Conservation (phyloP, 2,888 invertebrate species). For the Diloba caeruleocephala region DNA sequence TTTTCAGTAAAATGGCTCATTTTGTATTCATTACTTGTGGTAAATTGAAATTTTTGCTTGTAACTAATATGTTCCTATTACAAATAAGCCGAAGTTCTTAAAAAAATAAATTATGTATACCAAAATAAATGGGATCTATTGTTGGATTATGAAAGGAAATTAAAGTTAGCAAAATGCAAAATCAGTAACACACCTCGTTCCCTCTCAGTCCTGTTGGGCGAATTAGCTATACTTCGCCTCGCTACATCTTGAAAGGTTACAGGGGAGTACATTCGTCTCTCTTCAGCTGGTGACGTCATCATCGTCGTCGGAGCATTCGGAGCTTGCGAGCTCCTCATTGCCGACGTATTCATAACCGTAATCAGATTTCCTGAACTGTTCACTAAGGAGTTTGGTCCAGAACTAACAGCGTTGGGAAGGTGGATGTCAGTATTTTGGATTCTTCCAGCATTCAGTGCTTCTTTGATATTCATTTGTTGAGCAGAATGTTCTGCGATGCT, state of each 20-base stretch:
- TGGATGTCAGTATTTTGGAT: slow-evolving; percentile 49
- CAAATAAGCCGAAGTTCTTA: too few relatives aligned
- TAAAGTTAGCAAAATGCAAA: too few relatives aligned
- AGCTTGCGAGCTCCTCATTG: slow-evolving; percentile 51
- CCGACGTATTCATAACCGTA: slow-evolving; percentile 56
- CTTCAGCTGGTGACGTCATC: slow-evolving; percentile 87
- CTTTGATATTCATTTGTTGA: slow-evolving; percentile 73
- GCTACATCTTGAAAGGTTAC: slow-evolving; percentile 96
- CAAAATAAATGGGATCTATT: too few relatives aligned
- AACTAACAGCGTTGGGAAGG: slow-evolving; percentile 67
- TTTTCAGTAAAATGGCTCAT: too few relatives aligned
- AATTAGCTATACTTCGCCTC: slow-evolving; percentile 93
- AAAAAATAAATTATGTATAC: too few relatives aligned
- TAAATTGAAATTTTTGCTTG: too few relatives aligned
- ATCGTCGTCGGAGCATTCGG: slow-evolving; percentile 54
- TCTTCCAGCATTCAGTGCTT: slow-evolving; percentile 39
- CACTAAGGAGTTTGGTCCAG: slow-evolving; percentile 67
- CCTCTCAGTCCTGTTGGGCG: slow-evolving; percentile 89
- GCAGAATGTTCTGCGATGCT: slow-evolving; percentile 84
- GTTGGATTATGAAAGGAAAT: too few relatives aligned
- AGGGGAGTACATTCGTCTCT: slow-evolving; percentile 93
- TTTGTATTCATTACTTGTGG: too few relatives aligned
- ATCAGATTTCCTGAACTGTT: slow-evolving; percentile 61
- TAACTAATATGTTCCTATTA: too few relatives aligned
- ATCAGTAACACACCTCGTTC: slow-evolving; percentile 63